Evolutionary conservation across 1,140 invertebrate genomes (phyloP), one percentile per base, ranked within the genome.

Genomic region (Formica selysi): DNA sequence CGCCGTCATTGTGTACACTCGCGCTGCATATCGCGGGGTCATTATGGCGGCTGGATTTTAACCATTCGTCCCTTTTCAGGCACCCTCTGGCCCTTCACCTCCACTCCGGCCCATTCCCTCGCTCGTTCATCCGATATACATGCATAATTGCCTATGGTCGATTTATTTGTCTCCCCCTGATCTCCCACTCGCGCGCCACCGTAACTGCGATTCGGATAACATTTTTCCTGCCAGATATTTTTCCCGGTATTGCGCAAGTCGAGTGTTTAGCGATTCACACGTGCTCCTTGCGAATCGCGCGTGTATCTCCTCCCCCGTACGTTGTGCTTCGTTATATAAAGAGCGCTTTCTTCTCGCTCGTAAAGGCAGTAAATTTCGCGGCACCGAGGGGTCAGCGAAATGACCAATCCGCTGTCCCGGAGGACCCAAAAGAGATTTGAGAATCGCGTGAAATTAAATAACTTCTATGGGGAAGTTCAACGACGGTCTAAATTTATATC

Each of bases 391-490:
- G 76, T 79, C 64, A 48, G 36, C 70, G 62, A 87, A 68, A 83
- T 86, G 38, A 22, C 65, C 54, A 51, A 62, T 59, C 38, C 61
- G 71, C 70, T 13, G 71, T 78, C 62, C 73, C 85, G 29, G 62
- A 76, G 13, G 62, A 48, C 68, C 36, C 62, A 54, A 68, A 71
- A 65, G 87, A 89, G 88, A 89, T 89, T 88, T 89, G 88, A 89
- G 88, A 89, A 89, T 89, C 73, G 84, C 73, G 68, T 76, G 89
- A 90, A 89, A 90, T 90, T 89, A 90, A 90, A 90, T 90, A 89
- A 90, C 89, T 90, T 90, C 74, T 78, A 80, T 57, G 71, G 61
- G 85, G 84, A 86, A 65, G 87, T 85, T 89, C 78, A 83, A 87
- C 89, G 89, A 68, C 88, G 86, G 89, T 71, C 73, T 65, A 85